Evolutionary conservation across 2,113 vertebrate species (phyloP).

Genomic region (Platanista minor): DNA sequence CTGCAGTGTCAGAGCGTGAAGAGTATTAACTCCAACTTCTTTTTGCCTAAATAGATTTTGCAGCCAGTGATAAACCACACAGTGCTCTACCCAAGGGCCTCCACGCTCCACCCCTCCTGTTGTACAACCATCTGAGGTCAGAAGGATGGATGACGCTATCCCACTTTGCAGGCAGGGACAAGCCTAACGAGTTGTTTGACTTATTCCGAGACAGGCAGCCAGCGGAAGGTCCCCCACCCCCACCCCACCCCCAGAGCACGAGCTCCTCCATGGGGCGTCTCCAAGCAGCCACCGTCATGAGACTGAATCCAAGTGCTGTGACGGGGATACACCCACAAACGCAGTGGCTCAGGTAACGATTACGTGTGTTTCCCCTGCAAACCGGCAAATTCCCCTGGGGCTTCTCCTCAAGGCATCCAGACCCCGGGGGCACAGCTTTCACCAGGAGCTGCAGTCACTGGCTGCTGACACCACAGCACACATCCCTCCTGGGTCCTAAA

Average conservation of each 20-base stretch:
- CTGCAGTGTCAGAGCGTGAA: accelerated
- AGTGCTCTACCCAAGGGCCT: not conserved
- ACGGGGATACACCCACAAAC: not conserved
- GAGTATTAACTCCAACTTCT: not conserved
- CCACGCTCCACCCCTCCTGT: not conserved
- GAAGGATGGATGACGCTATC: not conserved
- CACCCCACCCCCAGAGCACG: not conserved
- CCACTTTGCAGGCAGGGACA: not conserved
- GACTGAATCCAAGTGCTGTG: not conserved
- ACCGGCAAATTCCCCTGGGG: not conserved
- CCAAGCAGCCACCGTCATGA: not conserved
- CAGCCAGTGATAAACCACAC: not conserved
- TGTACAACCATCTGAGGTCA: not conserved
- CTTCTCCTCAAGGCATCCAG: not conserved
- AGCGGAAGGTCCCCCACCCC: not conserved
- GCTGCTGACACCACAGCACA: not conserved
- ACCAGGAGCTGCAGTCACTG: accelerated
- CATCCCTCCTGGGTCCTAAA: accelerated
- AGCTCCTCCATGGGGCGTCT: not conserved
- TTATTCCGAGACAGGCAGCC: not conserved
- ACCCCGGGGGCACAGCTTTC: not conserved
- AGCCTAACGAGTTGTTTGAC: not conserved
- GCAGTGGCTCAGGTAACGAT: not conserved
- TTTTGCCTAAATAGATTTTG: not conserved
- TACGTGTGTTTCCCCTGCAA: accelerated